phyloP scores from a whole-genome alignment of 2,113 vertebrate genomes.

The Columba janthina region DNA sequence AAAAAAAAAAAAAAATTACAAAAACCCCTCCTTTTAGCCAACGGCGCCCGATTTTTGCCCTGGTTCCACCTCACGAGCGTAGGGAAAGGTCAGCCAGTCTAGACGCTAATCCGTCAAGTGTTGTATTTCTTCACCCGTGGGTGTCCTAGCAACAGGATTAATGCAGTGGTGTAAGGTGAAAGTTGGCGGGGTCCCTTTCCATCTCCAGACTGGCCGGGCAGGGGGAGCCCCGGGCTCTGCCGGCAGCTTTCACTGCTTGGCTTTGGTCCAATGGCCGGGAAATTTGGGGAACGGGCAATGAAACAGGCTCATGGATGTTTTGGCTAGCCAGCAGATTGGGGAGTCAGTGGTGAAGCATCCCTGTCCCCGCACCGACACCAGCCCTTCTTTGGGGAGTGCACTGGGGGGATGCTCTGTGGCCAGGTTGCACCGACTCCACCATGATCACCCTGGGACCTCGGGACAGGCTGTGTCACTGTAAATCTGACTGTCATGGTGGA shows the following conservation, averaged over 20 bases:
- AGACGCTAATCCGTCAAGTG: slow-evolving; percentile 46
- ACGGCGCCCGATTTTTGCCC: neutral
- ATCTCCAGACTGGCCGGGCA: neutral
- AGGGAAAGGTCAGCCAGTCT: slow-evolving; percentile 65
- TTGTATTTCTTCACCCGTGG: neutral
- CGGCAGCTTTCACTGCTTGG: fast-evolving
- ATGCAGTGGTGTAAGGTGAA: neutral
- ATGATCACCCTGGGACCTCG: fast-evolving
- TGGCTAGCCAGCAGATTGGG: neutral
- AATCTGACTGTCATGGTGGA: fast-evolving
- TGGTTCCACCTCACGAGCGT: neutral
- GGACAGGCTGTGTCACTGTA: fast-evolving
- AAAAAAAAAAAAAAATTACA: neutral
- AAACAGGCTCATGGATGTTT: neutral
- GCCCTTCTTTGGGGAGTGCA: fast-evolving
- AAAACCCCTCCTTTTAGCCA: neutral
- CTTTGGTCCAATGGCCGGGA: fast-evolving
- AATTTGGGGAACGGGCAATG: fast-evolving
- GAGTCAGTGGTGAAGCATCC: neutral
- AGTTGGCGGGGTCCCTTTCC: neutral
- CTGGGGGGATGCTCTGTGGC: neutral
- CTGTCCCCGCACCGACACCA: neutral
- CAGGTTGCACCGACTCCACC: neutral
- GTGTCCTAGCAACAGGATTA: slow-evolving; percentile 66
- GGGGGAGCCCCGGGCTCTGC: neutral